Percentiles rank a stretch among this genome's conserved stretches.
Evolutionary conservation across 1,140 invertebrate species (phyloP).

Genomic region (Cydia strobilella): DNA sequence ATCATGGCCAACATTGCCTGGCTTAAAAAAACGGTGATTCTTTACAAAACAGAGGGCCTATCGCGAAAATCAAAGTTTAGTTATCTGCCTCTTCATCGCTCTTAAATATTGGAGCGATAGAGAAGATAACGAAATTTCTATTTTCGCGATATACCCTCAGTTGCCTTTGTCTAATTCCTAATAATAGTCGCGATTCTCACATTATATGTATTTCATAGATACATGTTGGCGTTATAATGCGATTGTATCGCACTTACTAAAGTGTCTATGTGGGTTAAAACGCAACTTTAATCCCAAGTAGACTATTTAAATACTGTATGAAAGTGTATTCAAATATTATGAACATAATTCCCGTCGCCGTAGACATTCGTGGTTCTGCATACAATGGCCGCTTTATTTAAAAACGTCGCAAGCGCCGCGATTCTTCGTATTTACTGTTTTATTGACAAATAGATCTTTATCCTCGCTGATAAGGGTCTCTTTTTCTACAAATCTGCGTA

Average conservation of each 20-base stretch:
- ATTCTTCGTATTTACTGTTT: neutral
- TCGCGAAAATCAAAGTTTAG: no score
- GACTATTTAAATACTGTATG: neutral
- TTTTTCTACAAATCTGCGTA: neutral
- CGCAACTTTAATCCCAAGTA: neutral
- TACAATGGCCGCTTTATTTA: neutral
- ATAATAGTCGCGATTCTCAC: no score
- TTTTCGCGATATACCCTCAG: no score
- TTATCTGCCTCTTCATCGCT: no score
- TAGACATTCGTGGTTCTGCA: slow-evolving; percentile 4
- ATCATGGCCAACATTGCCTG: no score
- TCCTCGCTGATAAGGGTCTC: neutral
- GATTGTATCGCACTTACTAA: neutral
- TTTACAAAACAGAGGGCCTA: no score
- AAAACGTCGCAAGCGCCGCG: neutral
- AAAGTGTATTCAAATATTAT: slow-evolving; percentile 6
- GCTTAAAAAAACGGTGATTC: no score
- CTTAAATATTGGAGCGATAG: no score
- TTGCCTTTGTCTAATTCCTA: no score
- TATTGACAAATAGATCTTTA: neutral
- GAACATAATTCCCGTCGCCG: neutral
- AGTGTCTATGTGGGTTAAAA: neutral
- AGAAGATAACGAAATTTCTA: no score
- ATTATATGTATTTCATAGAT: no score
- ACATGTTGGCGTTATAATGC: no score